Evolutionary conservation across 2,113 vertebrate genomes (phyloP).

Genomic region (Mohoua ochrocephala): DNA sequence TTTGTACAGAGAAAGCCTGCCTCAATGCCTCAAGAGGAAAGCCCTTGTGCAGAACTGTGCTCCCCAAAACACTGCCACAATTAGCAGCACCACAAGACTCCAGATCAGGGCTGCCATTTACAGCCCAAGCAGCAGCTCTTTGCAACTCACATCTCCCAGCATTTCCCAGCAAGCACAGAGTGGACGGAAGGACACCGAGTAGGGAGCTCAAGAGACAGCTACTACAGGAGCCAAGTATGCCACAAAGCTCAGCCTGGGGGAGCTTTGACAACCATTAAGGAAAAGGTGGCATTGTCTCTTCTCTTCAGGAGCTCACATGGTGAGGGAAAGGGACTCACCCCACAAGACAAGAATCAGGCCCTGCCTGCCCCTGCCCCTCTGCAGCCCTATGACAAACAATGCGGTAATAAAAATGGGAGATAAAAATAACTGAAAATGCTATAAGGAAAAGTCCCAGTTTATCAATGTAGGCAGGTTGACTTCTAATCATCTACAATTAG

Average conservation of each 20-base stretch:
- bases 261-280: not conserved
- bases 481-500: not conserved
- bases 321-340: not conserved
- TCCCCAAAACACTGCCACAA: not conserved
- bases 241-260: not conserved
- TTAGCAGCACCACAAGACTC: not conserved
- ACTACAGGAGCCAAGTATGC: not conserved
- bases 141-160: not conserved
- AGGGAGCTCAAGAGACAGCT: not conserved
- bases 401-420: not conserved
- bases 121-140: not conserved
- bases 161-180: not conserved
- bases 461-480: not conserved
- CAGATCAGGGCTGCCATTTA: not conserved
- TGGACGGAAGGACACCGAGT: not conserved
- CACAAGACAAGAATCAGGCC: not conserved
- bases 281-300: not conserved
- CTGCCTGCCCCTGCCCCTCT: not conserved
- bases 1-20: not conserved
- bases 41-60: not conserved
- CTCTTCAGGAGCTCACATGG: not conserved
- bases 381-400: not conserved
- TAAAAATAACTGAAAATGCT: not conserved
- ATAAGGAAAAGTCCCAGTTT: not conserved
- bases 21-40: not conserved